Evolutionary conservation across 2,113 vertebrate genomes (phyloP), one percentile per base, ranked within the genome.

Genomic region (Coreoperca whiteheadi): DNA sequence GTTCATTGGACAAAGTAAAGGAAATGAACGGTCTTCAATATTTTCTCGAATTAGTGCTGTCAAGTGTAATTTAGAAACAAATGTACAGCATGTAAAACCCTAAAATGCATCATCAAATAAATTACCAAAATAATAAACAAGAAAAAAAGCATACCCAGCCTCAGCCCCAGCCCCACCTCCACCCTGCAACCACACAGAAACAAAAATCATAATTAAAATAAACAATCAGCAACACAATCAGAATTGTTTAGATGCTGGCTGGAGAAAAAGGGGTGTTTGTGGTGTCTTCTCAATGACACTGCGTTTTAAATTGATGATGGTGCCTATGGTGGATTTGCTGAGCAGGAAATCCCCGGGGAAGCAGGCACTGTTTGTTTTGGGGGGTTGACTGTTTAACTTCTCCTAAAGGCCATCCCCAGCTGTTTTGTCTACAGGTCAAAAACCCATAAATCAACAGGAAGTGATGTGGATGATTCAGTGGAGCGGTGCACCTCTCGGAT

Each of bases 401-500:
- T 64, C 65, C 20, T 56, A 63, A 79, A 86, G 63, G 30, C 71
- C 63, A 46, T 30, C 72, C 53, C 51, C n/a, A 37, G 30, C 57
- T 81, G 74, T 87, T 92, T 89, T 77, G 79, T 85, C 81, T 81
- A 21, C 48, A 72, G 73, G 61, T 80, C 82, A 65, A 66, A n/a
- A 67, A 78, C 72, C 28, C 79, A 71, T 82, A 82, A 77, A 86
- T 87, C 65, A 87, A 83, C 71, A 84, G 82, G 61, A 90, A 82
- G 77, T 54, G 41, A 23, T 74, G 51, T 23, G 14, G 69, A 81
- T 75, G 79, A 79, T 87, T 89, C 43, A 82, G 12, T 64, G 43
- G 46, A 61, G 25, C 23, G 32, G 18, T 28, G 61, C 67, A 78
- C 63, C 21, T 85, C 81, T 87, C 67, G 32, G 81, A 87, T 81